Evolutionary conservation across 1,140 invertebrate genomes (phyloP).

Genomic region (Stegodyphus dumicola): DNA sequence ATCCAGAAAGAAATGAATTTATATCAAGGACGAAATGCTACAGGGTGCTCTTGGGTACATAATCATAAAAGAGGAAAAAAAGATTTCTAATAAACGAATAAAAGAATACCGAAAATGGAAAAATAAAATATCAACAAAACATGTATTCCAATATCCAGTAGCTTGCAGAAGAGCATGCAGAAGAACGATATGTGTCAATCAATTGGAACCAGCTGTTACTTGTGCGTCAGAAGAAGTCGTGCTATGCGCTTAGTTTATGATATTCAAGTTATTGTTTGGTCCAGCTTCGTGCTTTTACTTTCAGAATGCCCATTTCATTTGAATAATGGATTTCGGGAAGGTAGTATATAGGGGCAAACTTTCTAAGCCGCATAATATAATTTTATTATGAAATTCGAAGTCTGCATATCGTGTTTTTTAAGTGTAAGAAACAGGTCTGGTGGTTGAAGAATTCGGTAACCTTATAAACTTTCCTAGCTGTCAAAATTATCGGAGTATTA

Average conservation of each 20-base stretch:
- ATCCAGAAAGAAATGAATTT: constrained; percentile 27
- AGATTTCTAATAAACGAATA: constrained; percentile 36
- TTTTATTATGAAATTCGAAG: not conserved
- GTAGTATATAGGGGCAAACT: not conserved
- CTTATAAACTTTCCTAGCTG: too few species aligned
- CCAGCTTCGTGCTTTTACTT: not conserved
- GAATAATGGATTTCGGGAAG: not conserved
- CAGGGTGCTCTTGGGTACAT: not conserved
- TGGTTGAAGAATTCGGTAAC: too few species aligned
- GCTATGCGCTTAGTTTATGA: not conserved
- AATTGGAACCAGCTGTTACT: constrained; percentile 34
- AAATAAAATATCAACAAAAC: constrained; percentile 26
- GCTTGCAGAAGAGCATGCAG: constrained; percentile 26
- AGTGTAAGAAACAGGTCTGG: too few species aligned
- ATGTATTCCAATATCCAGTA: constrained; percentile 43
- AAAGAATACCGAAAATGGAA: constrained; percentile 20
- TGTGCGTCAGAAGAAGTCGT: constrained; percentile 3
- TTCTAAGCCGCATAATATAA: not conserved
- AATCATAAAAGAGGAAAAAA: not conserved
- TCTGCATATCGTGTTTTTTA: too few species aligned
- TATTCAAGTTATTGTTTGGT: not conserved
- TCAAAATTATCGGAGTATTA: too few species aligned
- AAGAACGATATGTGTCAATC: constrained; percentile 45
- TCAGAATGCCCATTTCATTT: constrained; percentile 5
- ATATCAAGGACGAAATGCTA: not conserved